A percentile compares a stretch with the other conserved stretches of the same genome.
phyloP scores from a whole-genome alignment of 2,113 vertebrate genomes.

The Arenaria interpres region DNA sequence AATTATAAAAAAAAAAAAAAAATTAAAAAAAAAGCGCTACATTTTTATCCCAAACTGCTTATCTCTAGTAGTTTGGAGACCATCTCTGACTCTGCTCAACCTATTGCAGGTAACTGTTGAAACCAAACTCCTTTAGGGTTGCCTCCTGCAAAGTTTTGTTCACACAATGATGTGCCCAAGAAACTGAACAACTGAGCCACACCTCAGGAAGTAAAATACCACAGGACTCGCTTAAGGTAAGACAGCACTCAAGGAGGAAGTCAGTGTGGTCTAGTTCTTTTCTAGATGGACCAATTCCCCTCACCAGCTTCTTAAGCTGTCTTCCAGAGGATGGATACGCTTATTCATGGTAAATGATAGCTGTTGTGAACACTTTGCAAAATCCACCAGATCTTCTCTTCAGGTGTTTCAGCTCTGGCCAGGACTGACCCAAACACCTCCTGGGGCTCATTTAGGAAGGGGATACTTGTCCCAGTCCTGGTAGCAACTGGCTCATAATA shows the following conservation, averaged over 20 bases:
- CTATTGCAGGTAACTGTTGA: neutral
- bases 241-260: neutral
- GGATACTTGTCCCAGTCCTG: neutral
- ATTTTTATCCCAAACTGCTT: neutral
- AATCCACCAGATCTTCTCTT: neutral
- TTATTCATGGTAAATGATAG: neutral
- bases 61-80: neutral
- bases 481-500: neutral
- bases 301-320: neutral
- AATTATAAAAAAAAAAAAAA: neutral
- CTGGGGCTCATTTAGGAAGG: neutral
- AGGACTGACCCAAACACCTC: neutral
- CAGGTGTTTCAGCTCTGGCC: neutral
- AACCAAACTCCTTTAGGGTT: neutral
- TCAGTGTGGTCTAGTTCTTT: neutral
- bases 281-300: neutral
- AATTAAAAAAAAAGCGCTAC: neutral
- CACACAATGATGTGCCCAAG: neutral
- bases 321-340: neutral
- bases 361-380: neutral
- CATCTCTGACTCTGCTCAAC: neutral
- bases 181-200: neutral
- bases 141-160: neutral
- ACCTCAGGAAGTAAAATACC: neutral
- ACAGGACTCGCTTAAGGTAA: neutral